Evolutionary conservation across 2,888 invertebrate genomes (phyloP).

Genomic region (Xanthia togata): DNA sequence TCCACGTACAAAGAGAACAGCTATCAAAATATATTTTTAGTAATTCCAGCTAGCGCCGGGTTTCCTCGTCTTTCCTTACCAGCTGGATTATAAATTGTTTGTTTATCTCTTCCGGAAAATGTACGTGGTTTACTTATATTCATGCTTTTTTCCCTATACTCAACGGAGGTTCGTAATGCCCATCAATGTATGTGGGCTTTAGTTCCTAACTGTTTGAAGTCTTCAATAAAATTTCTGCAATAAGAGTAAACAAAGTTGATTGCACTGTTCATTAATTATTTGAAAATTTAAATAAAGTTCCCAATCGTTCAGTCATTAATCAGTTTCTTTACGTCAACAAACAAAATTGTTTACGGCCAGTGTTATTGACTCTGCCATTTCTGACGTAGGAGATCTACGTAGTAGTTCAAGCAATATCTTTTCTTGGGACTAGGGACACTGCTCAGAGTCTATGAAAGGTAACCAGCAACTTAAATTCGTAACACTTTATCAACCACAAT

Average conservation of each 20-base stretch:
- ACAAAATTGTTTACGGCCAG: constrained; percentile 10
- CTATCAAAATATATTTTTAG: constrained; percentile 65
- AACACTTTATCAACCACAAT: no score
- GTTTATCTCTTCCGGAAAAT: constrained; percentile 56
- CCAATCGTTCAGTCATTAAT: constrained; percentile 26
- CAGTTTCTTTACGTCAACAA: constrained; percentile 6
- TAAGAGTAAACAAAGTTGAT: neutral
- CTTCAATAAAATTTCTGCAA: neutral
- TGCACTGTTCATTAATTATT: neutral
- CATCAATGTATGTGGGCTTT: constrained; percentile 4
- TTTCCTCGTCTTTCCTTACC: constrained; percentile 58
- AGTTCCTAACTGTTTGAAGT: neutral
- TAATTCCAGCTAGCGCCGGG: constrained; percentile 50
- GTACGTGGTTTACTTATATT: constrained; percentile 26
- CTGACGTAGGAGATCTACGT: constrained; percentile 9
- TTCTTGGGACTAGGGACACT: neutral
- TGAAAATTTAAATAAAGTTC: neutral
- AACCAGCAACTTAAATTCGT: no score
- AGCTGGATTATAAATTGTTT: constrained; percentile 35
- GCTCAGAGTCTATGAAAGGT: neutral
- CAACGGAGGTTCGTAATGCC: neutral
- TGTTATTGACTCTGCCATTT: constrained; percentile 8
- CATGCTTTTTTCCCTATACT: neutral
- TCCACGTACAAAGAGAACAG: constrained; percentile 55
- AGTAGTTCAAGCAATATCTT: neutral